Base-by-base conservation (phyloP, 1,140 invertebrate species). In the Lutraria rhynchaena region DNA sequence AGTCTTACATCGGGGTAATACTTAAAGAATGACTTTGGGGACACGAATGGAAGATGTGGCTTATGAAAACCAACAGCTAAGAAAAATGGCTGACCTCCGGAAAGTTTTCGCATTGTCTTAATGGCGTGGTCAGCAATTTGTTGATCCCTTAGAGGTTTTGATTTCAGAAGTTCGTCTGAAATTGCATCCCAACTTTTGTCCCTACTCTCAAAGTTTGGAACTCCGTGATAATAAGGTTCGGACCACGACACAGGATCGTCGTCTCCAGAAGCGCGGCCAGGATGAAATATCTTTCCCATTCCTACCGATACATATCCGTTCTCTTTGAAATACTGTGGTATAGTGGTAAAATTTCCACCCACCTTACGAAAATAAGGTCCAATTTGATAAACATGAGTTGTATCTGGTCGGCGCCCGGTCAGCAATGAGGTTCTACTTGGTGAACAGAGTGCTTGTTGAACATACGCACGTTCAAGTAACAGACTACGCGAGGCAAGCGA, bases 401-500 rank as follows among this genome's bases (percentile, higher is more conserved):
- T 78, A 19, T 65, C 61, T 31, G 75, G 77, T 22, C 70, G 24
- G 24, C 80, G 37, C 63, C 80, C 70, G 5, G 80, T 82, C 19
- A 82, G 49, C 4, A 82, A 35, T 17, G 69, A 73, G 19, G 69
- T 67, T 44, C 80, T 17, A 24, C 63, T 92, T 93, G 95, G 69
- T 5, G 69, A 65, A 33, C 80, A 82, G 0, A 82, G n/a, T 27
- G 80, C 80, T 27, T 49, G 93, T 94, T 95, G 95, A 85, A 93
- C 94, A 92, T 94, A 96, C 46, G 94, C 94, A 57, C 93, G 93
- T 11, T 93, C 93, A 86, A 96, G 96, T 24, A 94, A 81, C 70
- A 94, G 90, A 88, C 95, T 94, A 31, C 92, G 90, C 49, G 89
- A 82, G 11, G 95, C 94, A 22, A 97, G 92, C 58, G 91, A 92